phyloP scores from a whole-genome alignment of 2,797 vertebrate genomes.

The Pseudocheirus occidentalis region DNA sequence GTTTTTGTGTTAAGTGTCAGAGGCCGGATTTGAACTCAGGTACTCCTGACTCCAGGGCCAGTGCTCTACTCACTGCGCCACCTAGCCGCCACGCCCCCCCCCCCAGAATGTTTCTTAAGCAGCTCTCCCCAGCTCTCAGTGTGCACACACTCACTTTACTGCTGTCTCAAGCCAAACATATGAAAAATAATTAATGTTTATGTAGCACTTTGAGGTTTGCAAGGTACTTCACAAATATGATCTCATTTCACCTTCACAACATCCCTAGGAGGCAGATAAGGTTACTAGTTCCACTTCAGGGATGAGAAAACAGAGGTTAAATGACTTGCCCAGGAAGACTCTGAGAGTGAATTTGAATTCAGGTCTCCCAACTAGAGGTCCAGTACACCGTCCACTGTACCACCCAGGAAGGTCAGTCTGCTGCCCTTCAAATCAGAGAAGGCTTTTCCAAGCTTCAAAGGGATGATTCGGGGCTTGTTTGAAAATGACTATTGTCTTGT shows the following conservation, averaged over 20 bases:
- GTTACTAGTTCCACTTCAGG: neutral
- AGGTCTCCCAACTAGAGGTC: neutral
- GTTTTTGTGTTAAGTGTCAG: no score
- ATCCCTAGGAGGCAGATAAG: neutral
- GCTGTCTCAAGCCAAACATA: neutral
- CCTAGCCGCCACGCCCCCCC: no score
- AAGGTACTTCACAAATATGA: neutral
- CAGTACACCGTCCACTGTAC: neutral
- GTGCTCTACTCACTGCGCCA: no score
- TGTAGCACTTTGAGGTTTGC: neutral
- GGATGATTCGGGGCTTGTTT: neutral
- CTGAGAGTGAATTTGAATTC: neutral
- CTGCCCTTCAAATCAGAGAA: neutral
- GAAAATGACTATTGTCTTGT: neutral
- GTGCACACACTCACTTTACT: neutral
- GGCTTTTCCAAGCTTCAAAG: neutral
- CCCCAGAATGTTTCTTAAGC: neutral
- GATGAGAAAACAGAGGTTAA: neutral
- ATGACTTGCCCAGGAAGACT: neutral
- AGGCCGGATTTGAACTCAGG: no score
- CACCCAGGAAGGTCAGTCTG: neutral
- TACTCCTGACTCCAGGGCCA: no score
- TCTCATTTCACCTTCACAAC: neutral
- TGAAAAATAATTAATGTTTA: neutral
- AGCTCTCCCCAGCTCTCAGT: neutral